Base-by-base conservation (phyloP, 2,797 vertebrate species). In the Bucorvus abyssinicus region DNA sequence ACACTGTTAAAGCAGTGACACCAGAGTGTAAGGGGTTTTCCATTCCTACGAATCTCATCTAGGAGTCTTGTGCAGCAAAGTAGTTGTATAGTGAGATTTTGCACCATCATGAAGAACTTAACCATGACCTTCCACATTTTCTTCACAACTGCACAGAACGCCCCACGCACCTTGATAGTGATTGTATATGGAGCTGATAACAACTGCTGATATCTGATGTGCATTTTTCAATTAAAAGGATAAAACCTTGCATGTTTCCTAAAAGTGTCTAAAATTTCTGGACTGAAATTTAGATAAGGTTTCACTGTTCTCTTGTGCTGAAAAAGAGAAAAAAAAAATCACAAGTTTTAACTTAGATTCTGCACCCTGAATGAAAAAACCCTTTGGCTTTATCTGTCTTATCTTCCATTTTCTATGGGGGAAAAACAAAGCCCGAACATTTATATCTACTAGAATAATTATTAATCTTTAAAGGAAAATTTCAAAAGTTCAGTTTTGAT, bases 131-230 rank as follows among this genome's bases (percentile, higher is more conserved):
- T 55, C 8, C 38, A 16, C 10, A 8, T 80, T 94, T 76, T 52
- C 23, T 42, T 86, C 67, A 26, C 40, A 22, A 8, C 27, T 4
- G 1, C 40, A 34, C 19, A 30, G 44, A 55, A 56, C 1, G 4
- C 34, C 18, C 24, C 5, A 14, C 0, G 0, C 1, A 3, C 53
- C 52, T 71, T n/a, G 34, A 50, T 10, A 47, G 15, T 2, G 1
- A 52, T 63, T 59, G 56, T 7, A 40, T 13, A 21, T 7, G 68
- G 38, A 36, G 27, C 12, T 71, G 57, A 12, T 49, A 67, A 61
- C 16, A 50, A 50, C 26, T 53, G 22, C 18, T 74, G 44, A 40
- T 4, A 1, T 36, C 44, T 9, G 13, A 70, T 59, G 36, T 59
- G 22, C 9, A 45, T 20, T 89, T 76, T 79, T 84, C 57, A 75